Evolutionary conservation across 2,888 invertebrate species (phyloP).

Genomic region (Eumerus sabulonum): DNA sequence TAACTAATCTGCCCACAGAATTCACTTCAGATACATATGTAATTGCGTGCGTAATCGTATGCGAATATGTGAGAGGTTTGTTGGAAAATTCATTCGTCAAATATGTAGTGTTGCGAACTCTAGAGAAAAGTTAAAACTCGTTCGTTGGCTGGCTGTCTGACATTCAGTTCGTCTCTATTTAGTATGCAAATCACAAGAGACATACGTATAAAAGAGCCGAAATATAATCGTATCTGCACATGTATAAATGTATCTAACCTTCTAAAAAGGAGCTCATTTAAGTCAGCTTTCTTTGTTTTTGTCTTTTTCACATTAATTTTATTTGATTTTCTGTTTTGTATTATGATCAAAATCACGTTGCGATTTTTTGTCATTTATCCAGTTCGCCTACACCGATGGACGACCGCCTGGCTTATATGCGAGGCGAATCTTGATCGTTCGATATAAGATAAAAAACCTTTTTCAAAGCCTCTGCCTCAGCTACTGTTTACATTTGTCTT

Average conservation of each 20-base stretch:
- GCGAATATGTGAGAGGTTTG: conserved; percentile 7
- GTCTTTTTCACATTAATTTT: conserved; percentile 5
- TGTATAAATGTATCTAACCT: conserved; percentile 14
- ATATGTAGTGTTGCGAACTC: background rate
- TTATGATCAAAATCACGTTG: conserved; percentile 57
- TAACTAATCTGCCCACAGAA: conserved; percentile 10
- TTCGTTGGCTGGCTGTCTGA: conserved; percentile 14
- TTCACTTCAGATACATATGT: conserved; percentile 23
- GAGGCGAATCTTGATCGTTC: conserved; percentile 35
- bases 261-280: conserved; percentile 63
- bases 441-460: conserved; percentile 14
- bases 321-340: conserved; percentile 23
- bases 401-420: background rate
- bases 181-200: conserved; percentile 56
- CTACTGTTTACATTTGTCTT: conserved; percentile 50
- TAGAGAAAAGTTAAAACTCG: conserved; percentile 8
- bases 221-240: conserved; percentile 2
- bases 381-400: conserved; percentile 46
- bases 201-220: conserved; percentile 7
- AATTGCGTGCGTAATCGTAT: background rate
- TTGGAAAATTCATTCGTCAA: background rate
- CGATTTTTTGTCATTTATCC: conserved; percentile 44
- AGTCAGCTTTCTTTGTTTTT: conserved; percentile 41
- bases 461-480: conserved; percentile 14
- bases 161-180: conserved; percentile 28